phyloP scores from a whole-genome alignment of 2,888 invertebrate genomes.

The Oscheius myriophilus region DNA sequence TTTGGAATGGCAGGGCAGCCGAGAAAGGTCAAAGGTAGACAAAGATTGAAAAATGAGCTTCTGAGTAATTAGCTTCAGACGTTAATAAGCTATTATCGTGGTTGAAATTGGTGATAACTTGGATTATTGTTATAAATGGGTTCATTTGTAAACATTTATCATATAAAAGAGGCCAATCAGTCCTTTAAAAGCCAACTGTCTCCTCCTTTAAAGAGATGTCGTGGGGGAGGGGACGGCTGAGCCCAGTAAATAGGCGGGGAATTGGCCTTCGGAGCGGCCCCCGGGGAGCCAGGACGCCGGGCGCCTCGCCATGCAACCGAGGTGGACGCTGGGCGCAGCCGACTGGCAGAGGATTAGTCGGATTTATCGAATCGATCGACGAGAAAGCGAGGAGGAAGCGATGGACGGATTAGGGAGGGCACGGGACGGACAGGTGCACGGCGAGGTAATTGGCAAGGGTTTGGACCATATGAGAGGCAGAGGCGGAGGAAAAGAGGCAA shows the following conservation, averaged over 20 bases:
- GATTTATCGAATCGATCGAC: conserved; percentile 17
- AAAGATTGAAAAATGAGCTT: no score
- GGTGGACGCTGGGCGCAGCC: conserved; percentile 1
- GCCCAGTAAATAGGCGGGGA: conserved; percentile 20
- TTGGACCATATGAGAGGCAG: background rate
- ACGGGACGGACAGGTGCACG: background rate
- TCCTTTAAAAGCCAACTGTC: no score
- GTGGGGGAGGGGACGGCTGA: background rate
- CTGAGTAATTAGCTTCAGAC: no score
- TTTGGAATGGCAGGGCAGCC: no score
- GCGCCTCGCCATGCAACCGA: conserved; percentile 9
- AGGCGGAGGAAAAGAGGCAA: no score
- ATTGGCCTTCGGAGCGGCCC: conserved; percentile 12
- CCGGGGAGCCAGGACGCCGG: conserved; percentile 8
- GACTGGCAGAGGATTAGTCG: conserved; percentile 17
- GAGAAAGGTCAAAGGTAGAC: no score
- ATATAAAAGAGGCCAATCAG: no score
- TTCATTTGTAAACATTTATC: no score
- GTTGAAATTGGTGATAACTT: no score
- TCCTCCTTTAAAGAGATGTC: no score
- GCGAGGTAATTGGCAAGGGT: background rate
- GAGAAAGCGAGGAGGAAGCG: conserved; percentile 2
- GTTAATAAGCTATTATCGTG: no score
- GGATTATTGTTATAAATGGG: no score
- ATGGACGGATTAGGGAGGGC: conserved; percentile 2